Conservation (phyloP, 2,113 vertebrate species). For the Hyla sarda region DNA sequence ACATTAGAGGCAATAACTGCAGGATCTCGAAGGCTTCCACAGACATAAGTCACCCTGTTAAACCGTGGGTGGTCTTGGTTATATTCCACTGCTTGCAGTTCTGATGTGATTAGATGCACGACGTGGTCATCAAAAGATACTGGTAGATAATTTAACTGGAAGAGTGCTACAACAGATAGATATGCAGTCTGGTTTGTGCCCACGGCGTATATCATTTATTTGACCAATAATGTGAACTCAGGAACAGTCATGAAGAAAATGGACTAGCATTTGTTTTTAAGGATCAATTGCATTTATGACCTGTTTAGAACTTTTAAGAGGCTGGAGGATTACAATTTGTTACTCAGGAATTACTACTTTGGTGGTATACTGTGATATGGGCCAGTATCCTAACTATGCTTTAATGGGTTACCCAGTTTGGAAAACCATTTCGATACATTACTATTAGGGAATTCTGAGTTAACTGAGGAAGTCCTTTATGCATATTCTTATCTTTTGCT, state of each 20-base stretch:
- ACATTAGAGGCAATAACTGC: slow-evolving; percentile 58
- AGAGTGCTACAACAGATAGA: not conserved
- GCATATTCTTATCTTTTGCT: too few relatives aligned
- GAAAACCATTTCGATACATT: too few relatives aligned
- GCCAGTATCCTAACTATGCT: not conserved
- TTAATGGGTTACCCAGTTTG: not conserved
- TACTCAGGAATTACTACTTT: not conserved
- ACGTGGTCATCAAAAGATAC: slow-evolving; percentile 52
- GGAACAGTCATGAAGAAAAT: not conserved
- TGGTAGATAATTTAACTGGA: not conserved
- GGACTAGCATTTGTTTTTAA: not conserved
- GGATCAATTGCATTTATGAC: too few relatives aligned
- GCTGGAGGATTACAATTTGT: not conserved
- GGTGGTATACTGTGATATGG: not conserved
- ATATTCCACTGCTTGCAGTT: slow-evolving; percentile 63
- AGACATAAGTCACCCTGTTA: slow-evolving; percentile 66
- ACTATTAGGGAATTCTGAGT: too few relatives aligned
- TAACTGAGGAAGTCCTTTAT: too few relatives aligned
- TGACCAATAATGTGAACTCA: not conserved
- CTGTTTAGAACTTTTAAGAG: not conserved
- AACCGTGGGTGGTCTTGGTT: slow-evolving; percentile 67
- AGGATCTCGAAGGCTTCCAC: slow-evolving; percentile 62
- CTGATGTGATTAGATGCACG: slow-evolving; percentile 62
- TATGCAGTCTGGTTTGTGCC: not conserved
- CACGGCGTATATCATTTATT: not conserved